A percentile compares a stretch with the other conserved stretches of the same genome.
Conservation (phyloP, 2,888 invertebrate species). For the Candidula unifasciata region DNA sequence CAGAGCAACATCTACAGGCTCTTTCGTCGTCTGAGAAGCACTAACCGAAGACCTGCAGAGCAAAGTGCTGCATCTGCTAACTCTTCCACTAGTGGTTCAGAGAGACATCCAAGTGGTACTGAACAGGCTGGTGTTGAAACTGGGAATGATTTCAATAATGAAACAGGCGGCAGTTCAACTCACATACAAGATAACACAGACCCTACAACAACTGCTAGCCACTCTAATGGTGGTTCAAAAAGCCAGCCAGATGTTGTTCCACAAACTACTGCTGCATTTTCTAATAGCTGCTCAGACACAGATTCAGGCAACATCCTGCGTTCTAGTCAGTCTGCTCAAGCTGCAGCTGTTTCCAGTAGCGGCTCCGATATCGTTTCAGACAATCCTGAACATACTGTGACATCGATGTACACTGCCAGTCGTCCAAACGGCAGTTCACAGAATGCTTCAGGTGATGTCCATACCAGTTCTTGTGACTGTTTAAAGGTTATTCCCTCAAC, state of each 20-base stretch:
- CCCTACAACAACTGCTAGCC: not conserved
- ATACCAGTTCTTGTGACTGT: not conserved
- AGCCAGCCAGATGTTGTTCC: not conserved
- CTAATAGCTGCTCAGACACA: not conserved
- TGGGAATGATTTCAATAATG: too few species aligned
- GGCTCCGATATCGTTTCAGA: too few species aligned
- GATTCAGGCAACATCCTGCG: not conserved
- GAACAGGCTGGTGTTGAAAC: too few species aligned
- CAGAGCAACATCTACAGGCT: constrained; percentile 52
- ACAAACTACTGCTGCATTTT: not conserved
- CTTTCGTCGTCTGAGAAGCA: constrained; percentile 37
- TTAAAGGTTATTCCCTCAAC: not conserved
- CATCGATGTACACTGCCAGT: not conserved
- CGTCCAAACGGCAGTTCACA: not conserved
- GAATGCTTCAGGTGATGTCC: not conserved
- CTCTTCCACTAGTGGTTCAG: not conserved
- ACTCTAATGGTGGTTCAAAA: not conserved
- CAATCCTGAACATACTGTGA: not conserved
- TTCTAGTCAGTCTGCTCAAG: too few species aligned
- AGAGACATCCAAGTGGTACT: not conserved
- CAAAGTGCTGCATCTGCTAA: not conserved
- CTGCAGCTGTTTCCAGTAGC: too few species aligned
- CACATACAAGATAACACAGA: too few species aligned
- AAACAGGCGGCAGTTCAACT: too few species aligned
- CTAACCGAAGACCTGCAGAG: not conserved